Conservation (phyloP, 2,113 vertebrate species). For the Perccottus glenii region DNA sequence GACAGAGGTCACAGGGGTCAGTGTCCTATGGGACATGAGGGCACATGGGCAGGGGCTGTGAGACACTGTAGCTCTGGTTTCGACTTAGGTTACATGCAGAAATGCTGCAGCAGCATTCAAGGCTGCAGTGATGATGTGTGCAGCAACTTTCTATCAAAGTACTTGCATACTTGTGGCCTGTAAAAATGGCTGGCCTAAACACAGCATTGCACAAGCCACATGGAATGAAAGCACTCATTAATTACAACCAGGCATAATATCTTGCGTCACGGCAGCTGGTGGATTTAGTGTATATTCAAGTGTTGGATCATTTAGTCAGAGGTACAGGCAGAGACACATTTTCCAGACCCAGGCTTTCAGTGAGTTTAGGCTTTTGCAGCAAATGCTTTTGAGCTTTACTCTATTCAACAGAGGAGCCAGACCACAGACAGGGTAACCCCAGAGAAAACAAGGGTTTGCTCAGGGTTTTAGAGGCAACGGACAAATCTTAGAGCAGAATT, state of each 20-base stretch:
- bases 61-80: slow-evolving; percentile 72
- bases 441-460: slow-evolving; percentile 4
- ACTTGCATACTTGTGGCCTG: slow-evolving; percentile 11
- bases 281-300: slow-evolving; percentile 11
- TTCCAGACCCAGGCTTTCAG: slow-evolving; percentile 28
- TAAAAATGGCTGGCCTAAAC: slow-evolving; percentile 7
- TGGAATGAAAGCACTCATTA: slow-evolving; percentile 23
- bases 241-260: slow-evolving; percentile 19
- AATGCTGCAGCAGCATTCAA: slow-evolving; percentile 58
- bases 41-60: slow-evolving; percentile 40
- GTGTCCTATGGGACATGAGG: slow-evolving; percentile 52
- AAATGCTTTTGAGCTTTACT: slow-evolving; percentile 23
- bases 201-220: slow-evolving; percentile 27
- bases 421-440: slow-evolving; percentile 9
- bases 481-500: slow-evolving; percentile 4
- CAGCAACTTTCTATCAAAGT: slow-evolving; percentile 21
- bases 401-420: slow-evolving; percentile 14
- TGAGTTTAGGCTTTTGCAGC: neutral
- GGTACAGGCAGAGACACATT: slow-evolving; percentile 10
- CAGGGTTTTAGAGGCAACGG: neutral
- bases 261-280: slow-evolving; percentile 33
- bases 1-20: slow-evolving; percentile 54
- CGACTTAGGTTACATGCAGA: slow-evolving; percentile 59
- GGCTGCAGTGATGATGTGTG: slow-evolving; percentile 51
- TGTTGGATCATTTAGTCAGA: slow-evolving; percentile 21